These are phyloP conservation scores for Sebastes matsubarae DNA, from an alignment of 2,797 vertebrate species.

Conservation along the genomic window DNA sequence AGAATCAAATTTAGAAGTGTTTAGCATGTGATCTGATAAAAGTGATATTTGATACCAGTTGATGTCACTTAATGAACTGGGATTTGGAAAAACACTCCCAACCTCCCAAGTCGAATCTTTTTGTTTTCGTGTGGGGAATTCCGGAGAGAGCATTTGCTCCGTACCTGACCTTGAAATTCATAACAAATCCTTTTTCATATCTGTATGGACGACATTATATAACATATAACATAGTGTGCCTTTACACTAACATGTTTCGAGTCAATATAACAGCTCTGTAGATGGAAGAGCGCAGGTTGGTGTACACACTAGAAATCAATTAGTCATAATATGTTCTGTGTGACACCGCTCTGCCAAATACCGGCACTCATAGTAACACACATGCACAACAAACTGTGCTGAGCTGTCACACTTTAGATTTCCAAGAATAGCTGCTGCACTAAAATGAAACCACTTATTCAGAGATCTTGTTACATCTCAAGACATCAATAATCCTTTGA, in stretches of 20 bases:
- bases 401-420: not conserved
- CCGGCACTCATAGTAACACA: conserved; percentile 52
- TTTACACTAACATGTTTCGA: conserved; percentile 1
- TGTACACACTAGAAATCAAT: conserved; percentile 49
- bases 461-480: not conserved
- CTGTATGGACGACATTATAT: conserved; percentile 10
- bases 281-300: conserved; percentile 25
- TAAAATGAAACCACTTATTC: not conserved
- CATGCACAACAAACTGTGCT: conserved; percentile 21
- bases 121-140: not conserved
- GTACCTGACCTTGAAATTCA: not conserved
- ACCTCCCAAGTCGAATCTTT: not conserved
- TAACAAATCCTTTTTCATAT: not conserved
- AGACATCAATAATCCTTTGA: not conserved
- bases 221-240: not conserved
- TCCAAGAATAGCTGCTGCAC: conserved; percentile 23
- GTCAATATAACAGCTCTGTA: not conserved
- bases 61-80: not conserved
- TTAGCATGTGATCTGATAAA: not conserved
- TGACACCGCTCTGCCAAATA: conserved; percentile 55
- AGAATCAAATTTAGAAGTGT: not conserved
- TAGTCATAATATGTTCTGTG: conserved; percentile 36
- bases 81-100: not conserved
- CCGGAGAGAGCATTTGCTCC: not conserved
- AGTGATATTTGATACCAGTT: not conserved